These are phyloP conservation scores for Hyppa rectilinea DNA, from an alignment of 2,888 invertebrate species.

Conservation along the genomic window DNA sequence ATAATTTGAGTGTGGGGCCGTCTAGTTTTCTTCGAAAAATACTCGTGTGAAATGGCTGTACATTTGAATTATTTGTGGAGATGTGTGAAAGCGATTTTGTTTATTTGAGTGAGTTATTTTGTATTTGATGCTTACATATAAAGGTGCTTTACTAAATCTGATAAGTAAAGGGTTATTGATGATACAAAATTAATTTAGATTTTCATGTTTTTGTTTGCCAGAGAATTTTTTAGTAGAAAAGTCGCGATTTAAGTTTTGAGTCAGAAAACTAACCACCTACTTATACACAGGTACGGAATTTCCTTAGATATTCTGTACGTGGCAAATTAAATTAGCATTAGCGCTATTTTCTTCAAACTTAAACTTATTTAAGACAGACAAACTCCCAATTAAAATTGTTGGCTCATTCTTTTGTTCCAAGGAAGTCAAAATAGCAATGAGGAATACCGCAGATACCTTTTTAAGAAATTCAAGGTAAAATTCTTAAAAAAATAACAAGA, in stretches of 20 bases:
- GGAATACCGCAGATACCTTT: conserved; percentile 27
- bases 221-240: not conserved
- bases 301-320: not conserved
- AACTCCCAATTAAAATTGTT: conserved; percentile 46
- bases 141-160: not conserved
- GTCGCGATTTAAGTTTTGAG: too few species aligned
- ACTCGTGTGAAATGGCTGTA: conserved; percentile 11
- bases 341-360: conserved; percentile 3
- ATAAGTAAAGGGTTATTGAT: not conserved
- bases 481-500: conserved; percentile 40
- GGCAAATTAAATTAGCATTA: conserved; percentile 46
- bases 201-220: not conserved
- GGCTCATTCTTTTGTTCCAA: conserved; percentile 22
- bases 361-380: conserved; percentile 19
- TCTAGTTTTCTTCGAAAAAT: conserved; percentile 43
- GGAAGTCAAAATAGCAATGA: conserved; percentile 29
- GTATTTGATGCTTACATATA: not conserved
- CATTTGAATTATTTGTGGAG: conserved; percentile 36
- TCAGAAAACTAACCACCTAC: not conserved
- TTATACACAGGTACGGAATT: not conserved
- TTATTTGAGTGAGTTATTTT: conserved; percentile 29
- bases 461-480: conserved; percentile 23
- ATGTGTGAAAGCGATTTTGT: conserved; percentile 6
- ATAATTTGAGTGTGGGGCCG: conserved; percentile 47
- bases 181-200: not conserved